Evolutionary conservation across 2,797 vertebrate genomes (phyloP).

Genomic region (Myripristis jacobus): DNA sequence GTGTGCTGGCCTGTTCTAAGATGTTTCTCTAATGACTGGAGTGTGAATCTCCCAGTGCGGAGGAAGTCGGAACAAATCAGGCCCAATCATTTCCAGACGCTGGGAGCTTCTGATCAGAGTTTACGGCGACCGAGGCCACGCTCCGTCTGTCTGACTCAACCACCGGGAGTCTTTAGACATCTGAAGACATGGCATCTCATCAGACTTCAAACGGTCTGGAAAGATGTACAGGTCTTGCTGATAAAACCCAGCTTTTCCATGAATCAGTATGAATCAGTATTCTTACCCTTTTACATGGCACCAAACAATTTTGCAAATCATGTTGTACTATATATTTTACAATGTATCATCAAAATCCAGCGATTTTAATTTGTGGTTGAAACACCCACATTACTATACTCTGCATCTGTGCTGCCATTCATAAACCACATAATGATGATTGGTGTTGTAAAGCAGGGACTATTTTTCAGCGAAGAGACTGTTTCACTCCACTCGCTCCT

Average conservation of each 20-base stretch:
- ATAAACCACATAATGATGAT: too few species aligned
- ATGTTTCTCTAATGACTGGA: slow-evolving; percentile 27
- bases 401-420: too few species aligned
- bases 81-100: slow-evolving; percentile 58
- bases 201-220: slow-evolving; percentile 21
- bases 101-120: slow-evolving; percentile 22
- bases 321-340: too few species aligned
- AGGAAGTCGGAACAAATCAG: slow-evolving; percentile 52
- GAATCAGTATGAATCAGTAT: too few species aligned
- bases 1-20: slow-evolving; percentile 1
- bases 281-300: too few species aligned
- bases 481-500: too few species aligned
- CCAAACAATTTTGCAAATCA: too few species aligned
- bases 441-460: too few species aligned
- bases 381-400: too few species aligned
- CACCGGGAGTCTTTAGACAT: slow-evolving; percentile 15
- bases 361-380: too few species aligned
- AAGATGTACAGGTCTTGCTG: not conserved
- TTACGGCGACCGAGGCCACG: slow-evolving; percentile 26
- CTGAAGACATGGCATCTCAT: not conserved
- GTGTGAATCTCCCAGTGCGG: slow-evolving; percentile 31
- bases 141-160: slow-evolving; percentile 25
- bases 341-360: too few species aligned
- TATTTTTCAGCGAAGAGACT: too few species aligned
- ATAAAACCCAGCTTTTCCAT: not conserved